These are phyloP conservation scores for Drosophila littoralis DNA, from an alignment of 1,140 invertebrate species.

Conservation along the genomic window DNA sequence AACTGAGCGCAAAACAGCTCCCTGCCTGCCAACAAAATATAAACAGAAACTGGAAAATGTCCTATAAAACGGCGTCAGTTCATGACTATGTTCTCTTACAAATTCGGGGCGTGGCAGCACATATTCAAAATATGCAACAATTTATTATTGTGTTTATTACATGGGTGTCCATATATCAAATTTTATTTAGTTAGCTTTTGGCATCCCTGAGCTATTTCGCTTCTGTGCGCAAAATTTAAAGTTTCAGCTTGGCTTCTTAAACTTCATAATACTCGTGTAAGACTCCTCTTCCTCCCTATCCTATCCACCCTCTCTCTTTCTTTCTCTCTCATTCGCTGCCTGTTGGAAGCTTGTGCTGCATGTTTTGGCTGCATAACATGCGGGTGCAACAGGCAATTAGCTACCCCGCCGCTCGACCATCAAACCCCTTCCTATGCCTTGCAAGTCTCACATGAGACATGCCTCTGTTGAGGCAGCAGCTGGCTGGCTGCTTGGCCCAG, in stretches of 20 bases:
- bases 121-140: background rate
- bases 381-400: constrained; percentile 12
- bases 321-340: background rate
- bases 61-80: constrained; percentile 2
- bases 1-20: constrained; percentile 4
- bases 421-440: background rate
- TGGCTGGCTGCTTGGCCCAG: background rate
- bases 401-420: background rate
- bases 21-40: too few relatives aligned
- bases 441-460: background rate
- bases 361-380: constrained; percentile 28
- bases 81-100: constrained; percentile 3
- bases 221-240: too few relatives aligned
- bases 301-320: background rate
- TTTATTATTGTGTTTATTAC: background rate
- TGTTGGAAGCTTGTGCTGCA: constrained; percentile 8
- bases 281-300: background rate
- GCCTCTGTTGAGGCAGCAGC: background rate
- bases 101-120: background rate
- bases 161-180: too few relatives aligned
- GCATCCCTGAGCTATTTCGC: background rate
- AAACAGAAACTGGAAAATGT: constrained; percentile 2
- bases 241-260: background rate
- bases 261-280: background rate
- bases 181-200: background rate